Conservation (phyloP, 2,113 vertebrate species). For the Opisthocomus hoazin region DNA sequence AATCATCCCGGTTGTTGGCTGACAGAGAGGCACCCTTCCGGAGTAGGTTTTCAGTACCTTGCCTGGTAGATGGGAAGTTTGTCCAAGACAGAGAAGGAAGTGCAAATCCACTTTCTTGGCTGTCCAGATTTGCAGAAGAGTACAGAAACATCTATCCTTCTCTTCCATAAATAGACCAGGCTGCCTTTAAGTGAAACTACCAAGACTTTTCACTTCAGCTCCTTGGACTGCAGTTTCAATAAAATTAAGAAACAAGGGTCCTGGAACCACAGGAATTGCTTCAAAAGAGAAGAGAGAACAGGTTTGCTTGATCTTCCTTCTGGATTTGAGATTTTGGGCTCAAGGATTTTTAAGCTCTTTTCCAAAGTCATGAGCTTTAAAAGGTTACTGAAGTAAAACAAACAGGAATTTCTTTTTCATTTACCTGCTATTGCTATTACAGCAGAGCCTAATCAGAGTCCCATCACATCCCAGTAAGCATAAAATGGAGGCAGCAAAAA, state of each 20-base stretch:
- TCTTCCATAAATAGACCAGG: not conserved
- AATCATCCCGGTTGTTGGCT: not conserved
- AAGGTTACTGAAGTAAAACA: not conserved
- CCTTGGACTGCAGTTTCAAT: not conserved
- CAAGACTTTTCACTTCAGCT: not conserved
- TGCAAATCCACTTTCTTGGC: not conserved
- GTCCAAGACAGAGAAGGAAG: not conserved
- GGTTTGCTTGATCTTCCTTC: not conserved
- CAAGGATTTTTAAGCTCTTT: not conserved
- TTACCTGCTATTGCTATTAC: not conserved
- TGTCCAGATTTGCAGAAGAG: not conserved
- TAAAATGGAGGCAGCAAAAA: not conserved
- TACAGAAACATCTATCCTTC: not conserved
- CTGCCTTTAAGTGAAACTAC: not conserved
- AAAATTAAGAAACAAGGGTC: not conserved
- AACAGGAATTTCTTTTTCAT: not conserved
- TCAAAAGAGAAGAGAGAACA: not conserved
- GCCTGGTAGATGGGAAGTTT: not conserved
- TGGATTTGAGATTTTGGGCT: not conserved
- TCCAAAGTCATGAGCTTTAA: fast-evolving
- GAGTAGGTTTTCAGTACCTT: not conserved
- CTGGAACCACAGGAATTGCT: not conserved
- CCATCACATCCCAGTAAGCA: not conserved
- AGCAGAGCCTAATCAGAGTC: not conserved
- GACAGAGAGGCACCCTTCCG: not conserved